These are phyloP conservation scores for Struthio camelus DNA, from an alignment of 2,113 vertebrate genomes.

Conservation along the genomic window DNA sequence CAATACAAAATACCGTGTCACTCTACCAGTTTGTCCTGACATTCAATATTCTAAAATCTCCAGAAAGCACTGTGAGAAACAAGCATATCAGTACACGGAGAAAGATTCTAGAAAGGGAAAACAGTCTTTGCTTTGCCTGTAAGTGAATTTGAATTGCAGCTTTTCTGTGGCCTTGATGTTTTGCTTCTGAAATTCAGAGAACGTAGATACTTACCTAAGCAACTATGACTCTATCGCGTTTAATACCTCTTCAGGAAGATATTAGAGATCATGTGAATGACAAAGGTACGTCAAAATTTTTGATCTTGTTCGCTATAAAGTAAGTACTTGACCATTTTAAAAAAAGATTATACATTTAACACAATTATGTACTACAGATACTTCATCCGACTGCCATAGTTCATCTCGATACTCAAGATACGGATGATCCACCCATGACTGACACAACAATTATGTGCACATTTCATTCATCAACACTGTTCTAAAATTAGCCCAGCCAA, in stretches of 20 bases:
- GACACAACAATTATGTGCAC: slow-evolving; percentile 69
- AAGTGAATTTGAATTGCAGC: neutral
- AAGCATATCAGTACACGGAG: neutral
- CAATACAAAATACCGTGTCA: neutral
- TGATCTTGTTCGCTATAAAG: neutral
- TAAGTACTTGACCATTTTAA: neutral
- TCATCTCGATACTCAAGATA: slow-evolving; percentile 48
- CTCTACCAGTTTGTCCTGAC: neutral
- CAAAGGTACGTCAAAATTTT: neutral
- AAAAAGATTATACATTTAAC: neutral
- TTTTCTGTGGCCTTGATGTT: neutral
- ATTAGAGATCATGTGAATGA: neutral
- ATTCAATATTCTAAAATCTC: neutral
- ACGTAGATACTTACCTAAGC: slow-evolving; percentile 12
- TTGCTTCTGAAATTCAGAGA: slow-evolving; percentile 3
- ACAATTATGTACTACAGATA: neutral
- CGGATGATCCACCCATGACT: slow-evolving; percentile 29
- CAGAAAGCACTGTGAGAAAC: neutral
- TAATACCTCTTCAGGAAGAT: neutral
- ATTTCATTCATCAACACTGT: slow-evolving; percentile 74
- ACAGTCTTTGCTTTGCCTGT: neutral
- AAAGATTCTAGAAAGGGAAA: neutral
- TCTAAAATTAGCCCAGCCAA: slow-evolving; percentile 78
- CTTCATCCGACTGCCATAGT: slow-evolving; percentile 34
- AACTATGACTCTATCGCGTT: neutral